phyloP scores from a whole-genome alignment of 2,113 vertebrate genomes.

The Carassius gibelio region DNA sequence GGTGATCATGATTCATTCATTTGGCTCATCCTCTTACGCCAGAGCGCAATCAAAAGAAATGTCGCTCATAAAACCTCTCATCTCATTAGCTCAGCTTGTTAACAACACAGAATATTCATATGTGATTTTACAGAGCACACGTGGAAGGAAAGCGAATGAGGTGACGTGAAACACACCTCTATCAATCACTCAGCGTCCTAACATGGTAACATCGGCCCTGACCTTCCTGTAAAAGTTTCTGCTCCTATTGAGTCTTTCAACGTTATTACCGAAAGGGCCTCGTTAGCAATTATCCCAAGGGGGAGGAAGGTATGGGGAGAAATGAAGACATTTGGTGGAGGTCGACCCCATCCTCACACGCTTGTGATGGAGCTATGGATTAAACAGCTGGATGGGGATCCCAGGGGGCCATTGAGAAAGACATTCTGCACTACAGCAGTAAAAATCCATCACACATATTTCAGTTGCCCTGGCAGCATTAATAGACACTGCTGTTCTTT shows the following conservation, averaged over 20 bases:
- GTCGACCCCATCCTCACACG: conserved; percentile 72
- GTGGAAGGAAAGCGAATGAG: conserved; percentile 13
- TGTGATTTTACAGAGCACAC: conserved; percentile 29
- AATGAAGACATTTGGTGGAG: conserved; percentile 79
- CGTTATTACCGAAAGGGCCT: conserved; percentile 80
- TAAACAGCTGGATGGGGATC: conserved; percentile 90
- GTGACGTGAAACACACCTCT: background rate
- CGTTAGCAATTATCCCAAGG: conserved; percentile 79
- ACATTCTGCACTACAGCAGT: conserved; percentile 77
- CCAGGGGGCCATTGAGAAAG: conserved; percentile 73
- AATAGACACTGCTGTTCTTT: conserved; percentile 83
- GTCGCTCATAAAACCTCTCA: conserved; percentile 39
- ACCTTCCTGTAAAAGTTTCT: conserved; percentile 76
- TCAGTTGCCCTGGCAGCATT: conserved; percentile 82
- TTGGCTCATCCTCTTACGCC: background rate
- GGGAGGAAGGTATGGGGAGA: conserved; percentile 54
- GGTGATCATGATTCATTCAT: conserved; percentile 13
- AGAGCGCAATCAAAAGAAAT: conserved; percentile 37
- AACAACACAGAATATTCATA: conserved; percentile 39
- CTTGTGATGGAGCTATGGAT: conserved; percentile 84
- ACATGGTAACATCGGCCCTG: conserved; percentile 73
- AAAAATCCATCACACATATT: conserved; percentile 88
- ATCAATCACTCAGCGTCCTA: conserved; percentile 70
- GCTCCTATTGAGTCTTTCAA: conserved; percentile 77
- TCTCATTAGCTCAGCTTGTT: conserved; percentile 35